phyloP scores from a whole-genome alignment of 2,888 invertebrate genomes.

The Orthosia cruda region DNA sequence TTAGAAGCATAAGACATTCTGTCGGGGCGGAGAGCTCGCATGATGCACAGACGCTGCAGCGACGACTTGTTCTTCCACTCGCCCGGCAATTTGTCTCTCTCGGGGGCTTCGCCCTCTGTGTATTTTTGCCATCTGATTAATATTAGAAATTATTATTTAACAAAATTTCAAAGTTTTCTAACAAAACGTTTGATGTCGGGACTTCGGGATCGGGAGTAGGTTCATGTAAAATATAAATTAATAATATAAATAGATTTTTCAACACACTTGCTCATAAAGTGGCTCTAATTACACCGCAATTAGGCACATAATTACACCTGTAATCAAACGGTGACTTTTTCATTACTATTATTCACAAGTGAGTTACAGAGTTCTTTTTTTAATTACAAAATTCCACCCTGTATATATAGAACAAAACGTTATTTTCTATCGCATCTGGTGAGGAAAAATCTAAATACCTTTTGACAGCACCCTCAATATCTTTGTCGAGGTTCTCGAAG shows the following conservation, averaged over 20 bases:
- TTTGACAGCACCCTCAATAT: conserved; percentile 97
- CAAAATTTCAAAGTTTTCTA: background rate
- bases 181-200: background rate
- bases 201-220: too few relatives aligned
- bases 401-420: too few relatives aligned
- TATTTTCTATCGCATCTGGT: background rate
- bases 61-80: conserved; percentile 98
- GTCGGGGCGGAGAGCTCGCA: conserved; percentile 97
- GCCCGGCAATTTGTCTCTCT: conserved; percentile 98
- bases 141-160: conserved; percentile 6
- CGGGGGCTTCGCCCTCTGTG: conserved; percentile 97
- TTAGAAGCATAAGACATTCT: conserved; percentile 98
- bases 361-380: too few relatives aligned
- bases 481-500: conserved; percentile 96
- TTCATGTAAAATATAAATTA: too few relatives aligned
- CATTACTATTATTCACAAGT: too few relatives aligned
- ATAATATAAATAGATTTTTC: too few relatives aligned
- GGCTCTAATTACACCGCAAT: too few relatives aligned
- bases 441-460: conserved; percentile 79
- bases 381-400: too few relatives aligned
- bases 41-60: conserved; percentile 97
- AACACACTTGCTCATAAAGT: too few relatives aligned
- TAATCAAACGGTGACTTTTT: too few relatives aligned
- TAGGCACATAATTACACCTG: too few relatives aligned
- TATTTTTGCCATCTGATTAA: conserved; percentile 96